Evolutionary conservation across 2,113 vertebrate genomes (phyloP), one percentile per base, ranked within the genome.

Genomic region (Vidua chalybeata): DNA sequence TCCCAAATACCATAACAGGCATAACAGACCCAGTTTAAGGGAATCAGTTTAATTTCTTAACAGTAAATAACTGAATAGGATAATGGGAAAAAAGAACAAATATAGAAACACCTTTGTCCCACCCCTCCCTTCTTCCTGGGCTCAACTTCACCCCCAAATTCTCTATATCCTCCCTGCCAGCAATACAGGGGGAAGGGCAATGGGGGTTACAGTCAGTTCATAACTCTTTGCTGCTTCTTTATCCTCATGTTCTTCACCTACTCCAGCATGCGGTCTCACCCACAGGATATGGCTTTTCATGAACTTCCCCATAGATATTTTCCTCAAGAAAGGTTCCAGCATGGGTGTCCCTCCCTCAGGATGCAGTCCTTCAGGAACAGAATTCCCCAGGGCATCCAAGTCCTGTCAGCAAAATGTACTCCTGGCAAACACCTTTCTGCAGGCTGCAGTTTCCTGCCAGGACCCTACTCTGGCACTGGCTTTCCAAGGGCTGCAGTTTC

Each of bases 121-220:
- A 30, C 0, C 5, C 6, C 4, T 71, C 5, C 15, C 4, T 89
- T 51, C 39, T 63, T 80, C 30, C 22, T 7, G 4, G 28, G 28
- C 26, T 80, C 28, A 67, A 2, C 10, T 41, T 49, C 14, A 30
- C 10, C 59, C 9, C 3, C 27, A 24, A 48, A 9, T 91, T 61
- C 28, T 82, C 35, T 28, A 9, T 8, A 19, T 28, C 28, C 15
- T 13, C 7, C 4, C 13, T 4, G 7, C 13, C 13, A 43, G 13
- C 1, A 5, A 39, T 11, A 2, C 12, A 72, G 15, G 30, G 5
- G 16, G 1, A 26, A 24, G 4, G 5, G 30, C 13, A 62, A 52
- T 9, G 20, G 13, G 9, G 5, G 1, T 10, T 81, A 11, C 3
- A 1, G 17, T 62, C 33, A 39, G 13, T 39, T 82, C 30, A 19